phyloP scores from a whole-genome alignment of 1,140 invertebrate species.

The Drosophila auraria region DNA sequence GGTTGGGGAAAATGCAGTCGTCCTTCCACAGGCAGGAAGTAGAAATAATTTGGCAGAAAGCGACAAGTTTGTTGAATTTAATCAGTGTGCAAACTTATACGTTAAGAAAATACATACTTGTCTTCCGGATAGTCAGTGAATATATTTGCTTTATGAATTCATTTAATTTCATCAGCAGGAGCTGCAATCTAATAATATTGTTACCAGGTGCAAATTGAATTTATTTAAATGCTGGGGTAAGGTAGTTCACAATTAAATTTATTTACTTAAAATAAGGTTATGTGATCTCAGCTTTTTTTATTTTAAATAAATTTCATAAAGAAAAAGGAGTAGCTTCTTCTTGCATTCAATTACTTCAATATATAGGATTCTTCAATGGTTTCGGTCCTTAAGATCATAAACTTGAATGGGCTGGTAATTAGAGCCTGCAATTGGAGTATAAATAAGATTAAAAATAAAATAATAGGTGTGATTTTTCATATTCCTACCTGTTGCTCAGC shows the following conservation, averaged over 20 bases:
- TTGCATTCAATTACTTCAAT: neutral
- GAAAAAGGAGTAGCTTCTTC: neutral
- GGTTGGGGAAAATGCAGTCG: neutral
- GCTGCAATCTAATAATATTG: neutral
- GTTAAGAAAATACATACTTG: slow-evolving; percentile 47
- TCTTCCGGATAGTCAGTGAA: slow-evolving; percentile 8
- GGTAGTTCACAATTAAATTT: neutral
- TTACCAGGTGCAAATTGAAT: slow-evolving; percentile 38
- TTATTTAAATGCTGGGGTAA: slow-evolving; percentile 10
- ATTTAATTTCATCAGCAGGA: slow-evolving; percentile 1
- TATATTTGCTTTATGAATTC: slow-evolving; percentile 14
- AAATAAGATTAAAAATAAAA: neutral
- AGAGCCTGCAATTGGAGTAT: neutral
- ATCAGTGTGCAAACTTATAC: slow-evolving; percentile 45
- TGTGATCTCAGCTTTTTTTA: too few species aligned
- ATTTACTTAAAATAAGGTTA: neutral
- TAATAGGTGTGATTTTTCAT: neutral
- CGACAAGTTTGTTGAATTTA: slow-evolving; percentile 36
- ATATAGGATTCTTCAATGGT: neutral
- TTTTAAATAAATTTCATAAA: neutral
- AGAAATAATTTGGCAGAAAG: slow-evolving; percentile 16
- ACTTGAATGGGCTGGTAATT: neutral
- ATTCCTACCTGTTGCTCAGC: neutral
- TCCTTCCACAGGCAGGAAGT: neutral
- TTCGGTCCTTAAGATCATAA: neutral